Evolutionary conservation across 2,113 vertebrate species (phyloP).

Genomic region (Chrysemys picta): DNA sequence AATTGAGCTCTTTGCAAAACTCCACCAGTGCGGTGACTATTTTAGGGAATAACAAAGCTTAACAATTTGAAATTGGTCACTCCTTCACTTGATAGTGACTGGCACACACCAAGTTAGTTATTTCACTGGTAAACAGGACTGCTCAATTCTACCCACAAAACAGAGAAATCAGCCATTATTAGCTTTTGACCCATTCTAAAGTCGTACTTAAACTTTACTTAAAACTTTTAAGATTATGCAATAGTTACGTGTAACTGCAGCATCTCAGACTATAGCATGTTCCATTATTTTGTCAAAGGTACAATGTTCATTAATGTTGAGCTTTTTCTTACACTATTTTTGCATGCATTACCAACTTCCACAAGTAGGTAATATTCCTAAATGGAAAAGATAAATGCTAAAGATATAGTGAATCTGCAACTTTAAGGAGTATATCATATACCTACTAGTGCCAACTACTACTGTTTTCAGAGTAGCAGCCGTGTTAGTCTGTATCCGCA

Average conservation of each 20-base stretch:
- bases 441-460: background rate
- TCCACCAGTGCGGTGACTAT: background rate
- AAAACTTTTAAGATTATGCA: background rate
- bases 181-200: background rate
- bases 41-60: background rate
- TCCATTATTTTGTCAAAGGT: accelerated
- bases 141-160: background rate
- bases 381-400: background rate
- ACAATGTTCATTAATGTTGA: background rate
- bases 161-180: background rate
- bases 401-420: background rate
- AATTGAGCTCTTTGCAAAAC: background rate
- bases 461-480: no score
- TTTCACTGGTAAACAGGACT: background rate
- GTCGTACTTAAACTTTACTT: background rate
- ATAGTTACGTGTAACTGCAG: accelerated
- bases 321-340: background rate
- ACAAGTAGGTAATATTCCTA: background rate
- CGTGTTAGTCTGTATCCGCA: no score
- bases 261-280: accelerated
- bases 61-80: background rate
- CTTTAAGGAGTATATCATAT: background rate
- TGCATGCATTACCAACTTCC: background rate
- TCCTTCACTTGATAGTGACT: background rate
- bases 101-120: background rate